Percentiles rank a stretch among this genome's conserved stretches.
These are phyloP conservation scores for Oedothorax gibbosus DNA, from an alignment of 1,140 invertebrate genomes.

Conservation along the genomic window DNA sequence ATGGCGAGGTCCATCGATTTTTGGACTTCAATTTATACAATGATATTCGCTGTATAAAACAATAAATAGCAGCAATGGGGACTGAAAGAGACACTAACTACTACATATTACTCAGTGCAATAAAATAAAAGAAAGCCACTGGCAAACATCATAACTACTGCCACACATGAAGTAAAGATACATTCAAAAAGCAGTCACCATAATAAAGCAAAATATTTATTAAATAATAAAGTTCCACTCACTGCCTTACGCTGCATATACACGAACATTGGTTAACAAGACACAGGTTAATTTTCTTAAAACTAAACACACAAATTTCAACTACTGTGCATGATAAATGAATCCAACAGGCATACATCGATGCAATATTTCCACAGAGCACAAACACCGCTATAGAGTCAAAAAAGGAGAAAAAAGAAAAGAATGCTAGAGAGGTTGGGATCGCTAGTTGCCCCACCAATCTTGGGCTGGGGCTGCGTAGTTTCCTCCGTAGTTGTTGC, in stretches of 20 bases:
- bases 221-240: conserved; percentile 31
- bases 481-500: conserved; percentile 60
- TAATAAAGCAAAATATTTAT: conserved; percentile 48
- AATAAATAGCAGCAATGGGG: conserved; percentile 60
- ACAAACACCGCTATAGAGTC: conserved; percentile 44
- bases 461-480: conserved; percentile 54
- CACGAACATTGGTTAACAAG: conserved; percentile 18
- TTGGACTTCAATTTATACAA: conserved; percentile 20
- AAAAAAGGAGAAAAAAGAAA: conserved; percentile 40
- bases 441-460: conserved; percentile 62
- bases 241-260: conserved; percentile 29
- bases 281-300: conserved; percentile 13
- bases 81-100: conserved; percentile 45
- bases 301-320: conserved; percentile 48
- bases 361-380: conserved; percentile 44
- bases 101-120: conserved; percentile 57
- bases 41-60: conserved; percentile 24
- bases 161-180: conserved; percentile 49
- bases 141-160: conserved; percentile 54
- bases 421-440: background rate
- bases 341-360: conserved; percentile 60
- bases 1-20: background rate
- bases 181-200: conserved; percentile 60
- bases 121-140: conserved; percentile 55
- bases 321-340: conserved; percentile 61